Base-by-base conservation (phyloP, 2,797 vertebrate genomes). In the Acrossocheilus fasciatus region DNA sequence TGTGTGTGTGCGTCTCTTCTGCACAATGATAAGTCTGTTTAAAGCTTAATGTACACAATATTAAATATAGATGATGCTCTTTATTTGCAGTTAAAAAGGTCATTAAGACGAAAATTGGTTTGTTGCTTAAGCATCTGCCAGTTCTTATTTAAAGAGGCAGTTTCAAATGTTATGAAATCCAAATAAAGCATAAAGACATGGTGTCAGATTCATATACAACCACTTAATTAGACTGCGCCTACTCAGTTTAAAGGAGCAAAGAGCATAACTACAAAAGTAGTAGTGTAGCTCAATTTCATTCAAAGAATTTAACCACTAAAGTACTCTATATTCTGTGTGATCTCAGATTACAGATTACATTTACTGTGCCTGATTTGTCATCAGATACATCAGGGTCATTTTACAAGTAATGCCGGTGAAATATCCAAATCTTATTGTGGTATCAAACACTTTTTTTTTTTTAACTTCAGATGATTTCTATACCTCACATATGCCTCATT, bases 21-120 rank as follows among this genome's bases (percentile, higher is more conserved):
- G 57, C 85, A 84, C 84, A 88, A 69, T 45, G 57, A 87, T 83
- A 84, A 50, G 47, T 72, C 74, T 87, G 15, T 68, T 88, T 83
- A 87, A 88, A 89, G 45, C 45, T 72, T 87, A 88, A 90, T 83
- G 84, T 36, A 74, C 82, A 79, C 18, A 26, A n/a, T 62, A 77
- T 91, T 57, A 89, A 89, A 81, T 87, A 89, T 89, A 86, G 39
- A 90, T 54, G 57, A 75, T 6, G 18, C 15, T 70, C 47, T 74
- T 87, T 86, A 70, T 79, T 76, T 81, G 81, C 79, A 54, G 81
- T 62, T 81, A 83, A 85, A 90, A 89, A 79, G 83, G 83, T 86
- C 74, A 76, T 68, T 74, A 8, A 79, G 79, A 66, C 0, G 0
- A n/a, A 50, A 69, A 81, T 4, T 34, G 64, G 5, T 30, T 45